These are phyloP conservation scores for Drosophila tropicalis DNA, from an alignment of 1,140 invertebrate genomes.

Conservation along the genomic window DNA sequence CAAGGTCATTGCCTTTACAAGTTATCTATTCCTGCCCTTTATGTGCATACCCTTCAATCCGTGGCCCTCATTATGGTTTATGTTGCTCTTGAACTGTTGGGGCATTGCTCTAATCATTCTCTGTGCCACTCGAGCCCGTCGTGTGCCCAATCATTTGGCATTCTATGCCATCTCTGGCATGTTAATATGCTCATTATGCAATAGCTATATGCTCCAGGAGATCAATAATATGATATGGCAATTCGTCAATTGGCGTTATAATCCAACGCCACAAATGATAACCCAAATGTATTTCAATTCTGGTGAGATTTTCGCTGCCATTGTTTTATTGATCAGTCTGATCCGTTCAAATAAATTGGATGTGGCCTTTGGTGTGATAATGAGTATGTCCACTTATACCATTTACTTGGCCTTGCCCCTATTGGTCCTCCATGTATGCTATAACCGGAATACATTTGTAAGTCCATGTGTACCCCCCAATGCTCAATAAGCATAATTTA, in stretches of 20 bases:
- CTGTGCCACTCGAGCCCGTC: not conserved
- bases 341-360: not conserved
- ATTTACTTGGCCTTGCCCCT: not conserved
- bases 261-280: not conserved
- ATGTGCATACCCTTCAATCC: not conserved
- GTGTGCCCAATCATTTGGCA: not conserved
- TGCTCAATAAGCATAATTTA: no score
- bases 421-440: constrained; percentile 1
- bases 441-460: not conserved
- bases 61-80: not conserved
- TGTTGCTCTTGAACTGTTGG: not conserved
- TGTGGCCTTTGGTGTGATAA: constrained; percentile 3
- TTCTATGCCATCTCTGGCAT: constrained; percentile 4
- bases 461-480: not conserved
- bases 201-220: not conserved
- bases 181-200: not conserved
- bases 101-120: not conserved
- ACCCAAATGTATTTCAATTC: constrained; percentile 2
- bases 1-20: not conserved
- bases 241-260: not conserved
- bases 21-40: constrained; percentile 3
- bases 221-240: constrained; percentile 14
- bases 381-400: constrained; percentile 4
- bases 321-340: not conserved
- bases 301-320: not conserved